These are phyloP conservation scores for Notocelia uddmanniana DNA, from an alignment of 2,888 invertebrate genomes.

Conservation along the genomic window DNA sequence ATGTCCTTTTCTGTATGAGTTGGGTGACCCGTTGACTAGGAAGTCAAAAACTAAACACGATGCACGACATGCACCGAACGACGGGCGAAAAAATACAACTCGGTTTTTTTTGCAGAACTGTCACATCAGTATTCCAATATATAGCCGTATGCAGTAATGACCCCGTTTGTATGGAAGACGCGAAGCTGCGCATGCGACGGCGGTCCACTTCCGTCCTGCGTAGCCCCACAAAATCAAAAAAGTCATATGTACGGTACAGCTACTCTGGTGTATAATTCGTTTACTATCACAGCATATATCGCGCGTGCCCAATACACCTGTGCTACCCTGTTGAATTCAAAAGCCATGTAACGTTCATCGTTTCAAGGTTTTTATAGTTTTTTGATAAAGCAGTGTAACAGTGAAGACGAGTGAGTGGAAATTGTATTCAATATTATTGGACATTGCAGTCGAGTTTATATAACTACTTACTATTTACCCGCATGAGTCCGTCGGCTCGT, in stretches of 20 bases:
- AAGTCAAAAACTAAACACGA: neutral
- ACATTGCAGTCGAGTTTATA: neutral
- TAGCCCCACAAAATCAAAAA: neutral
- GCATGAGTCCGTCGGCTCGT: too few relatives aligned
- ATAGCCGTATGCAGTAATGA: constrained; percentile 8
- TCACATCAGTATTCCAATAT: neutral
- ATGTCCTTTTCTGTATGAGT: too few relatives aligned
- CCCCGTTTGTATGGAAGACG: constrained; percentile 41
- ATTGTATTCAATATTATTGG: neutral
- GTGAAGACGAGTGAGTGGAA: neutral
- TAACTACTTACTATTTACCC: neutral
- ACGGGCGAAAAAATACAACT: neutral
- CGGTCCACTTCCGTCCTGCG: constrained; percentile 30
- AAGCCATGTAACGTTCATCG: neutral
- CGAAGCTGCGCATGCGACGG: constrained; percentile 32
- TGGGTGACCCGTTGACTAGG: too few relatives aligned
- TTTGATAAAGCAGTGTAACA: neutral
- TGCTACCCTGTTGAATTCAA: neutral
- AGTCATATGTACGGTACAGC: neutral
- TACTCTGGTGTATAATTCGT: neutral
- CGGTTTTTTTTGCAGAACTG: too few relatives aligned
- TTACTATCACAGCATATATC: neutral
- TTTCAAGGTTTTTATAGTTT: neutral
- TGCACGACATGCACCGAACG: neutral
- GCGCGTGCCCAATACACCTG: constrained; percentile 4